Evolutionary conservation across 2,113 vertebrate species (phyloP).

Genomic region (Excalfactoria chinensis): DNA sequence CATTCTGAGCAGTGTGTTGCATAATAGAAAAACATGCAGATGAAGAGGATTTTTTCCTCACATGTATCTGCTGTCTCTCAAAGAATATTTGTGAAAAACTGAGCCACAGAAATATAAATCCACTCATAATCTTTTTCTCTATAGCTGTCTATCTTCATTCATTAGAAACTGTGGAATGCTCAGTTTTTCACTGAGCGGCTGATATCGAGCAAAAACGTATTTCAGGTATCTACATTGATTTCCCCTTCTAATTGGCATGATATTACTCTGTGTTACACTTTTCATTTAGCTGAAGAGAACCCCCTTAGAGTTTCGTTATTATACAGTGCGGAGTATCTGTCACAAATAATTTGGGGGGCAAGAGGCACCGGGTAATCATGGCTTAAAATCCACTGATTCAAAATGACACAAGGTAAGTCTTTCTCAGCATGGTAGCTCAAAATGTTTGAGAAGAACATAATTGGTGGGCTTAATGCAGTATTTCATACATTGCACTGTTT

Average conservation of each 20-base stretch:
- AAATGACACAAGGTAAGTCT: not conserved
- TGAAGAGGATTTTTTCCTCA: slow-evolving; percentile 59
- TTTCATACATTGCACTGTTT: not conserved
- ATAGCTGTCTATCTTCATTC: slow-evolving; percentile 50
- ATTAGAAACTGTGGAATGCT: slow-evolving; percentile 44
- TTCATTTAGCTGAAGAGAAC: slow-evolving; percentile 47
- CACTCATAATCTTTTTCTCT: slow-evolving; percentile 62
- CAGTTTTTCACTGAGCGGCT: slow-evolving; percentile 63
- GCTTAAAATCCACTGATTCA: slow-evolving; percentile 29
- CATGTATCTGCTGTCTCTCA: slow-evolving; percentile 54
- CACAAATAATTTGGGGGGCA: slow-evolving; percentile 34
- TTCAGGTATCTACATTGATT: slow-evolving; percentile 34
- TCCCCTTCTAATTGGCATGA: slow-evolving; percentile 52
- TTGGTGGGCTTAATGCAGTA: fast-evolving
- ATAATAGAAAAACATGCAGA: slow-evolving; percentile 63
- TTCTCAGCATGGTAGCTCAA: not conserved
- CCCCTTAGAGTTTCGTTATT: slow-evolving; percentile 49
- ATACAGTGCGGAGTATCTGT: slow-evolving; percentile 8
- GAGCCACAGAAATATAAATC: slow-evolving; percentile 37
- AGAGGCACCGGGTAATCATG: not conserved
- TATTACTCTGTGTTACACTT: slow-evolving; percentile 25
- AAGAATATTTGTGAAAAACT: slow-evolving; percentile 49
- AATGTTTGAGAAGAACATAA: not conserved
- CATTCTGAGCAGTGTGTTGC: not conserved
- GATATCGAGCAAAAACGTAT: slow-evolving; percentile 64